A percentile compares a stretch with the other conserved stretches of the same genome.
phyloP scores from a whole-genome alignment of 1,140 invertebrate genomes.

The Stegodyphus dumicola region DNA sequence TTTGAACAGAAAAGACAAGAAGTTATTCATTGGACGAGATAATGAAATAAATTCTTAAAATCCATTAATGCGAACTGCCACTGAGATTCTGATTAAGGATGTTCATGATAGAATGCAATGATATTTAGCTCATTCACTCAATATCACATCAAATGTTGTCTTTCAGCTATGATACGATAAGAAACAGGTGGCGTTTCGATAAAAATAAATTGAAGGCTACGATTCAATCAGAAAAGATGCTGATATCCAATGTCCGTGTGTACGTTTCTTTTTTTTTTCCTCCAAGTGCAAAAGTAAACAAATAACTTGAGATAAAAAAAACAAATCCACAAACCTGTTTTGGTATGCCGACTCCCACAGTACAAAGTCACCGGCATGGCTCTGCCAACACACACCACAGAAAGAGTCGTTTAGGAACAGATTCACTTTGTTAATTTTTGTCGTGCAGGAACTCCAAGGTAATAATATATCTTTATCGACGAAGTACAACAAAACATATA shows the following conservation, averaged over 20 bases:
- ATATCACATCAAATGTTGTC: neutral
- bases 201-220: neutral
- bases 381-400: conserved; percentile 11
- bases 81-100: too few relatives aligned
- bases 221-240: neutral
- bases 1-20: too few relatives aligned
- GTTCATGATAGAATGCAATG: too few relatives aligned
- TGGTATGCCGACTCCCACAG: conserved; percentile 31
- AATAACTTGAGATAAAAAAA: neutral
- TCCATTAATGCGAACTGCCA: too few relatives aligned
- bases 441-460: conserved; percentile 47
- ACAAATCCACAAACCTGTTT: conserved; percentile 52
- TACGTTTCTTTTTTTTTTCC: neutral
- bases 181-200: neutral
- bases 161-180: neutral
- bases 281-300: neutral
- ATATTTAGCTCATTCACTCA: too few relatives aligned
- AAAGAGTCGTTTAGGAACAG: conserved; percentile 35
- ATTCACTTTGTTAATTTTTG: conserved; percentile 27
- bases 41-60: too few relatives aligned
- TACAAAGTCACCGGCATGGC: conserved; percentile 35
- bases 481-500: neutral
- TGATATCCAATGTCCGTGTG: neutral
- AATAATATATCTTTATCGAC: conserved; percentile 24
- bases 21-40: too few relatives aligned